Conservation (phyloP, 2,113 vertebrate genomes). For the Ranitomeya imitator region DNA sequence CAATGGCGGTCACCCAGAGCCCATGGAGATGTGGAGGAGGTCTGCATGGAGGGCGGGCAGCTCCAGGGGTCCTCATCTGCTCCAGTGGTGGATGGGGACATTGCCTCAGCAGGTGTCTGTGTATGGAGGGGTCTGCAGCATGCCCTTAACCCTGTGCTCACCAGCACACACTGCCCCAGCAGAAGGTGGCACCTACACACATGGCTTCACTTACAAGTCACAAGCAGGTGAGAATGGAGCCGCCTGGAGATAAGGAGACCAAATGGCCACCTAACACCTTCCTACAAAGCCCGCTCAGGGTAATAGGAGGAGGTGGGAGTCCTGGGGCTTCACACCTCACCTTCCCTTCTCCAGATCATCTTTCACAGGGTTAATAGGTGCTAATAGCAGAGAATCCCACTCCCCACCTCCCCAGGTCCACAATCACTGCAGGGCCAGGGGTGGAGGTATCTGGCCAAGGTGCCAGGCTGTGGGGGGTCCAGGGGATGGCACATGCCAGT, state of each 20-base stretch:
- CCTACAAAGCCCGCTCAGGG: slow-evolving; percentile 54
- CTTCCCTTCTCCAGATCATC: slow-evolving; percentile 59
- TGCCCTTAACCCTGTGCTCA: background rate
- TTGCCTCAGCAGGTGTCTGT: slow-evolving; percentile 7
- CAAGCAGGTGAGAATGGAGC: slow-evolving; percentile 52
- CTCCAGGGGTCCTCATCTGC: too few relatives aligned
- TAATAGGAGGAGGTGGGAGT: slow-evolving; percentile 32
- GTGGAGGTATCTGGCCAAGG: background rate
- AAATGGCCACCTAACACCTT: slow-evolving; percentile 63
- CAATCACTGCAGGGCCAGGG: too few relatives aligned
- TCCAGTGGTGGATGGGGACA: background rate
- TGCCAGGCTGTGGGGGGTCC: background rate
- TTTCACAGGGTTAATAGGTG: slow-evolving; percentile 68
- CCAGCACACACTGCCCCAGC: slow-evolving; percentile 1
- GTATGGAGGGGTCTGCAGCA: background rate
- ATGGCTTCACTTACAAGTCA: slow-evolving; percentile 38
- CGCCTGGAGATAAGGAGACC: slow-evolving; percentile 41
- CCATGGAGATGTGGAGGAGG: too few relatives aligned
- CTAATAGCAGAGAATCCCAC: background rate
- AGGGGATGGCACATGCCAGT: background rate
- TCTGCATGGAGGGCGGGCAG: too few relatives aligned
- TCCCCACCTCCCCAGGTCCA: background rate
- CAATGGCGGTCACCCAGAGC: too few relatives aligned
- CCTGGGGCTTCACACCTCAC: slow-evolving; percentile 64
- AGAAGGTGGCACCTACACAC: background rate